A percentile compares a stretch with the other conserved stretches of the same genome.
phyloP scores from a whole-genome alignment of 2,113 vertebrate species.

The Nothobranchius furzeri region DNA sequence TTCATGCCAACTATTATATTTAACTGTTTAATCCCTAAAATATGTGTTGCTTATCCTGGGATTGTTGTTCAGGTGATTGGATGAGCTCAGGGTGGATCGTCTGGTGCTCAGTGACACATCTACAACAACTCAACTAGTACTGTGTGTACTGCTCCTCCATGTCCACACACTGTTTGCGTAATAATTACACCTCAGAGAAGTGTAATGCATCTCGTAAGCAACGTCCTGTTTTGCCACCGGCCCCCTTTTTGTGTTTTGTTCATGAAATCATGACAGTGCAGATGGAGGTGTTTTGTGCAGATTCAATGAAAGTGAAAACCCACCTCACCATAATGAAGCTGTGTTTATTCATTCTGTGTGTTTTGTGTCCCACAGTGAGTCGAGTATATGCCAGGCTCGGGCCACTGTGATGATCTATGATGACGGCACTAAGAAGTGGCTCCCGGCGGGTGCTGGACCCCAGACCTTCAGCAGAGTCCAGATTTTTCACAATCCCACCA shows the following conservation, averaged over 20 bases:
- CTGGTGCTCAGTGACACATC: background rate
- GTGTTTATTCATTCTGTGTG: background rate
- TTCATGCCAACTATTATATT: too few relatives aligned
- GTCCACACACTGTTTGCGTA: background rate
- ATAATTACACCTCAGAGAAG: background rate
- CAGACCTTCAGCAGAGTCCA: constrained; percentile 88
- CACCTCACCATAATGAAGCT: background rate
- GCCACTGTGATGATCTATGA: constrained; percentile 93
- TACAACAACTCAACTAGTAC: background rate
- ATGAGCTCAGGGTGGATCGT: background rate
- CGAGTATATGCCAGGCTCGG: constrained; percentile 86
- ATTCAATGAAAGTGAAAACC: background rate
- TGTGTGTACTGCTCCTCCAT: background rate
- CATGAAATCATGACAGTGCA: background rate
- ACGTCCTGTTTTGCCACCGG: background rate
- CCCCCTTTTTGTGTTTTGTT: background rate
- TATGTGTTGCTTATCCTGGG: too few relatives aligned
- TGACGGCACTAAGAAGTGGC: constrained; percentile 88
- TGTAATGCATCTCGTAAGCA: background rate
- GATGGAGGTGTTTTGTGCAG: background rate
- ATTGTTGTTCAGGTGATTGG: background rate
- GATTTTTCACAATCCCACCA: constrained; percentile 87
- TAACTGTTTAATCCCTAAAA: too few relatives aligned
- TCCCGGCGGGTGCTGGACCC: constrained; percentile 84
- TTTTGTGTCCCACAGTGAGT: constrained; percentile 78